These are phyloP conservation scores for Episyrphus balteatus DNA, from an alignment of 1,140 invertebrate genomes.

Conservation along the genomic window DNA sequence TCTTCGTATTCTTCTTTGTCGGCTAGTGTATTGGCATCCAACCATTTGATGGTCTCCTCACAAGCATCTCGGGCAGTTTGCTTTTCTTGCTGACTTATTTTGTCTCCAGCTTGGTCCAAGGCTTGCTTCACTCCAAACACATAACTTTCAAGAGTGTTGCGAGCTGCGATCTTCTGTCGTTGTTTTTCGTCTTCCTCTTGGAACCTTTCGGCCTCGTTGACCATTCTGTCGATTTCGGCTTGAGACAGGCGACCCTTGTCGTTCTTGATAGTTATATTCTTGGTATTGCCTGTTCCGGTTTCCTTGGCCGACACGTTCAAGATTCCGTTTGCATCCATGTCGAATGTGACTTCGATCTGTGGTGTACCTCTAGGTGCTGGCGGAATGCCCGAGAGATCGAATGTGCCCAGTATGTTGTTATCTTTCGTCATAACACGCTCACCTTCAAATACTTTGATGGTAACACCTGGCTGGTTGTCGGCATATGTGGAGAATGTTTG, in stretches of 20 bases:
- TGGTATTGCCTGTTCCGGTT: constrained; percentile 42
- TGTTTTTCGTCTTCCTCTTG: constrained; percentile 55
- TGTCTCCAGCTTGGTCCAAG: constrained; percentile 46
- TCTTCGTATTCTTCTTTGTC: constrained; percentile 55
- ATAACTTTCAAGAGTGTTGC: constrained; percentile 56
- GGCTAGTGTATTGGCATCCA: constrained; percentile 50
- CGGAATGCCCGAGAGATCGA: constrained; percentile 68
- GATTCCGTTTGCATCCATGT: constrained; percentile 59
- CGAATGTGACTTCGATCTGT: constrained; percentile 62
- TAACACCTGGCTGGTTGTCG: constrained; percentile 60
- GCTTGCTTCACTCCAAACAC: constrained; percentile 56
- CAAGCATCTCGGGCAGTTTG: constrained; percentile 46
- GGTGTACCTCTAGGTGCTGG: constrained; percentile 69
- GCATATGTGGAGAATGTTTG: constrained; percentile 55
- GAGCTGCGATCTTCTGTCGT: constrained; percentile 47
- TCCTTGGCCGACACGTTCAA: constrained; percentile 53
- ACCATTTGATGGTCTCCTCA: constrained; percentile 47
- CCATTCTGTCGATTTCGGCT: constrained; percentile 60
- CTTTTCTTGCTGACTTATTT: constrained; percentile 50
- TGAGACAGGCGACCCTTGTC: constrained; percentile 71
- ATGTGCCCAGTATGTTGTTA: constrained; percentile 65
- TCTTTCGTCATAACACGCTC: constrained; percentile 61
- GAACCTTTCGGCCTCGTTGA: constrained; percentile 24
- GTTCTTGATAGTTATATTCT: constrained; percentile 76
- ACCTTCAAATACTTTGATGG: constrained; percentile 57